phyloP scores from a whole-genome alignment of 2,888 invertebrate genomes.

The Tetragonisca angustula region DNA sequence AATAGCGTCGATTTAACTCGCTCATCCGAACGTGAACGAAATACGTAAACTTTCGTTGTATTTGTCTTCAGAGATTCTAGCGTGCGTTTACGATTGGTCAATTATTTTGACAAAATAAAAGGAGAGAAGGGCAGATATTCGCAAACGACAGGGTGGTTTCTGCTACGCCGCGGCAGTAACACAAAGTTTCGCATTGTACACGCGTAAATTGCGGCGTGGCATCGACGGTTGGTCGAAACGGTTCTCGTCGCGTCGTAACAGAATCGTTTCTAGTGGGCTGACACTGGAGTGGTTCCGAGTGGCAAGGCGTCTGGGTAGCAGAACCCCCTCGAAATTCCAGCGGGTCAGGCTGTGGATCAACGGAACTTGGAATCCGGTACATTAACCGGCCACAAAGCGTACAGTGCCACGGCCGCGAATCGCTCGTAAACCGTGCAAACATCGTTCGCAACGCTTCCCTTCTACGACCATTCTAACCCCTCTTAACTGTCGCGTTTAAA shows the following conservation, averaged over 20 bases:
- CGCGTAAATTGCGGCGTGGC: conserved; percentile 11
- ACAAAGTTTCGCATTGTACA: neutral
- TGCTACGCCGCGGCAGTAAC: neutral
- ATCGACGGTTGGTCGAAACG: conserved; percentile 26
- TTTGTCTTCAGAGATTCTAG: too few species aligned
- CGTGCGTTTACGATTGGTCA: neutral
- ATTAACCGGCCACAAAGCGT: conserved; percentile 76
- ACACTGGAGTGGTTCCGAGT: conserved; percentile 43
- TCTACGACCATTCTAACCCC: conserved; percentile 71
- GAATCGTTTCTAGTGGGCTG: conserved; percentile 39
- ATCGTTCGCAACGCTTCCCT: conserved; percentile 73
- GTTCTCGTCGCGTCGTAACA: conserved; percentile 42
- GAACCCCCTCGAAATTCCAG: conserved; percentile 58
- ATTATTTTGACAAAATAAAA: neutral
- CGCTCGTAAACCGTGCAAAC: conserved; percentile 76
- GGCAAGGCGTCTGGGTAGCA: conserved; percentile 22
- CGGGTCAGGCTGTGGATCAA: conserved; percentile 59
- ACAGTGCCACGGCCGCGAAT: conserved; percentile 66
- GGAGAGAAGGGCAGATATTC: neutral
- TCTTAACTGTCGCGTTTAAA: conserved; percentile 75
- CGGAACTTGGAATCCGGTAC: conserved; percentile 72
- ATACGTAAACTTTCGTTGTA: too few species aligned
- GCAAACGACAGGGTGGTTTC: neutral
- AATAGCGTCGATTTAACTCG: too few species aligned
- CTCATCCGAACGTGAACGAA: too few species aligned